These are phyloP conservation scores for Hermetia illucens DNA, from an alignment of 1,140 invertebrate genomes.

Conservation along the genomic window DNA sequence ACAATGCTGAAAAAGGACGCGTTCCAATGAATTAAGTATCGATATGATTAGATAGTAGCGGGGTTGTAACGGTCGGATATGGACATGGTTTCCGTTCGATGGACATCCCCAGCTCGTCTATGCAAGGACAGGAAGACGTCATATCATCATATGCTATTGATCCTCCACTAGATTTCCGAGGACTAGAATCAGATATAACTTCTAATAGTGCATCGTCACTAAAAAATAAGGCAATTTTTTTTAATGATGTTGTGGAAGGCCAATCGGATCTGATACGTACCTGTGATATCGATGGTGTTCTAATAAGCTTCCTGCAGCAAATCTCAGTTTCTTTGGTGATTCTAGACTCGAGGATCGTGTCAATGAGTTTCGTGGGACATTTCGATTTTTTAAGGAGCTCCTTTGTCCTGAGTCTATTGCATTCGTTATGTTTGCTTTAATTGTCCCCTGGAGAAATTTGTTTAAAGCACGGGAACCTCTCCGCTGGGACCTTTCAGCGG, in stretches of 20 bases:
- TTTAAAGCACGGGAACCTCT: constrained; percentile 24
- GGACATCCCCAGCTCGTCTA: constrained; percentile 20
- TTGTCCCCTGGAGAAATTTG: constrained; percentile 25
- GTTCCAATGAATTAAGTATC: no score
- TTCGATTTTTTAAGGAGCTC: constrained; percentile 46
- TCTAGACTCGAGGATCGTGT: constrained; percentile 57
- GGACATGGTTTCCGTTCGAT: constrained; percentile 18
- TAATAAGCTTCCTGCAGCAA: constrained; percentile 52
- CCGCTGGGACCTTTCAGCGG: constrained; percentile 34
- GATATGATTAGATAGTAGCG: constrained; percentile 23
- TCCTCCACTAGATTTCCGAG: constrained; percentile 25
- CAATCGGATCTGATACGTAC: constrained; percentile 11
- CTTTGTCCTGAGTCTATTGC: constrained; percentile 32
- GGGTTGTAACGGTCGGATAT: constrained; percentile 26
- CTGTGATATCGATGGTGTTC: constrained; percentile 44
- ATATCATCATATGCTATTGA: constrained; percentile 26
- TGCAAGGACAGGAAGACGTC: constrained; percentile 32
- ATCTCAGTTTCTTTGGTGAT: constrained; percentile 62
- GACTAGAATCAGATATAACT: constrained; percentile 31
- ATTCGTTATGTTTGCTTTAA: constrained; percentile 16
- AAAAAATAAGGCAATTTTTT: constrained; percentile 12
- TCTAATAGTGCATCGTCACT: constrained; percentile 43
- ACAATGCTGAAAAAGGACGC: no score
- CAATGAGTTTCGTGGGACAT: constrained; percentile 20
- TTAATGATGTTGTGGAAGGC: background rate